Percentiles rank a stretch among this genome's conserved stretches.
These are phyloP conservation scores for Gallinago jamesoni DNA, from an alignment of 2,113 vertebrate genomes.

Conservation along the genomic window DNA sequence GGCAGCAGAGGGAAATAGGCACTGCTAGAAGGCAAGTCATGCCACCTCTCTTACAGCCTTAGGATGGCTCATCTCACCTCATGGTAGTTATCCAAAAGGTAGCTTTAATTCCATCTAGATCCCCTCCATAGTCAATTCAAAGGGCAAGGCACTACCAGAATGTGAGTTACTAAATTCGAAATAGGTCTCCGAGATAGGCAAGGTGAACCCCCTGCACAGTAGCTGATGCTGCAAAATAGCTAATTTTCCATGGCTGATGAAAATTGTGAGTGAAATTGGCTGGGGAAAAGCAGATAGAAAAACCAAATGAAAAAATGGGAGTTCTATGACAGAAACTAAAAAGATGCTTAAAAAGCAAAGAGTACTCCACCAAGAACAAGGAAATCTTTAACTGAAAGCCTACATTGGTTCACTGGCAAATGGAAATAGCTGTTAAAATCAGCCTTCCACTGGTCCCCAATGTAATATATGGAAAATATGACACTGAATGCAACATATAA, in stretches of 20 bases:
- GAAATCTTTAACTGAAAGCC: not conserved
- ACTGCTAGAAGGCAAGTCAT: not conserved
- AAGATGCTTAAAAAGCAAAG: not conserved
- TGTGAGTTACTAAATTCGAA: not conserved
- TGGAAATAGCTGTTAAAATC: not conserved
- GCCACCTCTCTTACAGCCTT: not conserved
- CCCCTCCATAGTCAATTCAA: not conserved
- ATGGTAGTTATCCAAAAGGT: not conserved
- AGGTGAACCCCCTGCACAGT: not conserved
- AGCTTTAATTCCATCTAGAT: not conserved
- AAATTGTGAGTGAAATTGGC: not conserved
- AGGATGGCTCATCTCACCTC: not conserved
- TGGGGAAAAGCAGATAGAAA: not conserved
- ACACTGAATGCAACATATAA: not conserved
- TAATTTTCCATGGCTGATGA: not conserved
- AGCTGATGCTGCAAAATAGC: not conserved
- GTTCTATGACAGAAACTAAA: not conserved
- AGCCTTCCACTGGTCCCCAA: not conserved
- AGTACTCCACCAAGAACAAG: not conserved
- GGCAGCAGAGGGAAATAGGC: not conserved
- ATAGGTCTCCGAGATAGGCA: not conserved
- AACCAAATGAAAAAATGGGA: not conserved
- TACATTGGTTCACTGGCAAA: not conserved
- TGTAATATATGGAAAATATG: not conserved
- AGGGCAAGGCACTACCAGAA: not conserved